Evolutionary conservation across 2,113 vertebrate genomes (phyloP), one percentile per base, ranked within the genome.

Genomic region (Genyomyrus donnyi): DNA sequence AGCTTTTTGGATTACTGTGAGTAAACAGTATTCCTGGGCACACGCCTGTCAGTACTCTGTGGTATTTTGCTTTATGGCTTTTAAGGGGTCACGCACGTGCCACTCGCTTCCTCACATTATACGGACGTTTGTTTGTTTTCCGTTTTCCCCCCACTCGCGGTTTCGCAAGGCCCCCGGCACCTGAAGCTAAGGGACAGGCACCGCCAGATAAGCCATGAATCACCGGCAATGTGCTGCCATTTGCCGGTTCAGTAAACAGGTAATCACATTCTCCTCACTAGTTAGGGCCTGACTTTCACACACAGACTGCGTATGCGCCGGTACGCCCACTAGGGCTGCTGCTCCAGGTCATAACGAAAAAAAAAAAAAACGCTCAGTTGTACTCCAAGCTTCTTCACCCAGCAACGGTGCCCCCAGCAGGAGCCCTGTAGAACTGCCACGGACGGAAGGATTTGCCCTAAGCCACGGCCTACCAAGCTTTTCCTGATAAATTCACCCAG

Each of bases 281-380:
- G 56, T 88, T 45, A 66, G 52, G 88, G 46, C 88, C 84, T 89
- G 19, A 35, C 88, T 39, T 21, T 45, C 48, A 89, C 88, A 84
- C 35, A 84, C 48, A n/a, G 19, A 49, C 9, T 62, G 87, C 8
- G 84, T 39, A 17, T 77, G 13, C 48, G 90, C 39, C 1, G 24
- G 62, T 24, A 19, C 15, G 46, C 48, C 5, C 50, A 50, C 15
- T 56, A 35, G 42, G 27, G 24, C 35, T 5, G 56, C 50, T 85
- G 52, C 53, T 77, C 83, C 50, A 19, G 39, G 42, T 77, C 53
- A 39, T 56, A 48, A 27, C 19, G 11, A 0, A 56, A 7, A 21
- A 21, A 49, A 11, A 49, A 11, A 4, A n/a, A 4, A 11, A n/a
- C 1, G 9, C 62, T 27, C 58, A 10, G 42, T n/a, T 70, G 58